phyloP scores from a whole-genome alignment of 2,797 vertebrate genomes.

The Lutjanus argentimaculatus region DNA sequence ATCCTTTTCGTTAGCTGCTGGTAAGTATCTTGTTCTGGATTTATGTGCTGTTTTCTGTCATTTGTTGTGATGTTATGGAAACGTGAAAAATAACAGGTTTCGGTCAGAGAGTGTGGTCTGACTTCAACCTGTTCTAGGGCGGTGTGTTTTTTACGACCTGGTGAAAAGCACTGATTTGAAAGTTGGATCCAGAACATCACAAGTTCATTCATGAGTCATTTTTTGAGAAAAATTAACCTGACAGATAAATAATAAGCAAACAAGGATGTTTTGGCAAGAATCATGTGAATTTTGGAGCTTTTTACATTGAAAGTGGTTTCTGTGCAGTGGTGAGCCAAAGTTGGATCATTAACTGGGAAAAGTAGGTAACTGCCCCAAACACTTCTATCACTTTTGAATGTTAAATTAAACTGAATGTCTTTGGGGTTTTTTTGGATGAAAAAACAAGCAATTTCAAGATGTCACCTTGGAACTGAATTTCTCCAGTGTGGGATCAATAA shows the following conservation, averaged over 20 bases:
- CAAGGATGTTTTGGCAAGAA: not conserved
- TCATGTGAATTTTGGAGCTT: not conserved
- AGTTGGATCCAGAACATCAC: constrained; percentile 11
- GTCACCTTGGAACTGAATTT: not conserved
- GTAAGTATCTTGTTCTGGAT: too few relatives aligned
- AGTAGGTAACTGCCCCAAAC: not conserved
- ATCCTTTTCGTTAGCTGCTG: too few relatives aligned
- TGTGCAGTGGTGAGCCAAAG: not conserved
- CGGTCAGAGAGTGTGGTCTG: not conserved
- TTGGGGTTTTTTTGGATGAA: not conserved
- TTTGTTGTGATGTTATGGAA: too few relatives aligned
- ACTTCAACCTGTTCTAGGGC: not conserved
- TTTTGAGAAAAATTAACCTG: not conserved
- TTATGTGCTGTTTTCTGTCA: too few relatives aligned
- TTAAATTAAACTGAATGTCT: not conserved
- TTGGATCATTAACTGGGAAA: not conserved
- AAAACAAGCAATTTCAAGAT: not conserved
- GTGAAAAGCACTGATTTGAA: constrained; percentile 13
- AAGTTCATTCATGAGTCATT: constrained; percentile 8
- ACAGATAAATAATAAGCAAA: constrained; percentile 10
- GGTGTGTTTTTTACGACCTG: not conserved
- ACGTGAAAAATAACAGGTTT: not conserved
- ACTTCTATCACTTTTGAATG: not conserved
- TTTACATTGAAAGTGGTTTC: not conserved
- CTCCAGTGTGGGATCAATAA: too few relatives aligned